These are phyloP conservation scores for Neotoxoptera formosana DNA, from an alignment of 1,140 invertebrate genomes.

Conservation along the genomic window DNA sequence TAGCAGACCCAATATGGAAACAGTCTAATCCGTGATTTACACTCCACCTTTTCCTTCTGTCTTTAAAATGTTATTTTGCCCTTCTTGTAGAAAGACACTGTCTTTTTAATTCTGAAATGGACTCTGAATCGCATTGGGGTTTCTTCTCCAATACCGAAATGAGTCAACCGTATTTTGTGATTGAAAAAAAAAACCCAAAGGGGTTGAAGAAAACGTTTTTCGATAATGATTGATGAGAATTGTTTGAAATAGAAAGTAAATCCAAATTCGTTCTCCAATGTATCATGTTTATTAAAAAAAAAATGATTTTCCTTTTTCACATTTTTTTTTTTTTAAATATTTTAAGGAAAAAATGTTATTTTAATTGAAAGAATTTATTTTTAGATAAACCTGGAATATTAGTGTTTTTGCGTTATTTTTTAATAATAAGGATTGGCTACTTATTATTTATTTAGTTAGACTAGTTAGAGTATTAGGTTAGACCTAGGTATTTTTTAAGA, in stretches of 20 bases:
- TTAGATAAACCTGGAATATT: background rate
- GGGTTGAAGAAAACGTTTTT: conserved; percentile 3
- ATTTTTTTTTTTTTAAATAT: background rate
- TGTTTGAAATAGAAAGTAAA: background rate
- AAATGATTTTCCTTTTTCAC: background rate
- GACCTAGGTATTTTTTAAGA: too few relatives aligned
- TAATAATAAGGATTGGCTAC: too few relatives aligned
- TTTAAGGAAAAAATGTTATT: too few relatives aligned
- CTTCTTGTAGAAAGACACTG: background rate
- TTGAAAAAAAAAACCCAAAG: background rate
- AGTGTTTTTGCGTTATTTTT: background rate
- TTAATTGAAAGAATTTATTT: background rate
- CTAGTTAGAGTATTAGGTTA: too few relatives aligned
- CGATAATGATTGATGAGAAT: conserved; percentile 24
- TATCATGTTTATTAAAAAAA: background rate
- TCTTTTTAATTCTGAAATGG: conserved; percentile 31
- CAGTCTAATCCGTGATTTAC: conserved; percentile 50
- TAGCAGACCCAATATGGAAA: conserved; percentile 40
- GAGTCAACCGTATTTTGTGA: background rate
- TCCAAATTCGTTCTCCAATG: background rate
- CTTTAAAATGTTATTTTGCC: background rate
- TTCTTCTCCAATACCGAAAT: background rate
- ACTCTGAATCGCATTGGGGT: background rate
- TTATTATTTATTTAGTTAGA: too few relatives aligned
- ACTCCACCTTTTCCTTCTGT: conserved; percentile 20